phyloP scores from a whole-genome alignment of 2,888 invertebrate genomes.

The Strigamia crassipes region DNA sequence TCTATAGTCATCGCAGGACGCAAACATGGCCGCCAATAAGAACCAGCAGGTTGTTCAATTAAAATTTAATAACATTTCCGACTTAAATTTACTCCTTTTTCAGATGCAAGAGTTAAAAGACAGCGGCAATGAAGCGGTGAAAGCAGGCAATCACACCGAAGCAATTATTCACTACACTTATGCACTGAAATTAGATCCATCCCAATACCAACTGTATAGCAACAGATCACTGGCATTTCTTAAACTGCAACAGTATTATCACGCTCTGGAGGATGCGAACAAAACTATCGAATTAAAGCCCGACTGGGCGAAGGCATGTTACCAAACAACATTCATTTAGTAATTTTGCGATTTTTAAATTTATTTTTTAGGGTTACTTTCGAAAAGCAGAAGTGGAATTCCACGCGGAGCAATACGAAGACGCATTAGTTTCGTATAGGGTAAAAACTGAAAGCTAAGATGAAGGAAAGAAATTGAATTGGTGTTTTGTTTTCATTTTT shows the following conservation, averaged over 20 bases:
- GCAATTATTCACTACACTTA: conserved; percentile 79
- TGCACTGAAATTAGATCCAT: conserved; percentile 74
- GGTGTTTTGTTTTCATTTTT: not conserved
- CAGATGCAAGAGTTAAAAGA: conserved; percentile 69
- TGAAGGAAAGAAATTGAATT: too few species aligned
- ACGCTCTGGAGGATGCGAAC: conserved; percentile 77
- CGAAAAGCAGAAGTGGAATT: conserved; percentile 51
- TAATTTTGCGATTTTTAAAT: too few species aligned
- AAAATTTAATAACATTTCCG: not conserved
- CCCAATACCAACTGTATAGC: conserved; percentile 73
- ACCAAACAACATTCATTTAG: too few species aligned
- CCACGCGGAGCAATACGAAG: conserved; percentile 57
- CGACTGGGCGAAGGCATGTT: conserved; percentile 80
- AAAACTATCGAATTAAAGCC: conserved; percentile 75
- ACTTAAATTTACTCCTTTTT: not conserved
- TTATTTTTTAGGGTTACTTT: conserved; percentile 51
- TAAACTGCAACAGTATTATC: conserved; percentile 75
- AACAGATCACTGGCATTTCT: conserved; percentile 81
- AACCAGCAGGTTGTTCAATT: conserved; percentile 2
- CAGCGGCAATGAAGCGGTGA: conserved; percentile 76
- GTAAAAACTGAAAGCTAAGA: conserved; percentile 45
- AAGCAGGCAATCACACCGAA: conserved; percentile 72
- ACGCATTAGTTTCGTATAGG: conserved; percentile 72
- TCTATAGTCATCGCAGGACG: not conserved
- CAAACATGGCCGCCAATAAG: not conserved